phyloP scores from a whole-genome alignment of 2,797 vertebrate species.

The Parauchenoglanis ngamensis region DNA sequence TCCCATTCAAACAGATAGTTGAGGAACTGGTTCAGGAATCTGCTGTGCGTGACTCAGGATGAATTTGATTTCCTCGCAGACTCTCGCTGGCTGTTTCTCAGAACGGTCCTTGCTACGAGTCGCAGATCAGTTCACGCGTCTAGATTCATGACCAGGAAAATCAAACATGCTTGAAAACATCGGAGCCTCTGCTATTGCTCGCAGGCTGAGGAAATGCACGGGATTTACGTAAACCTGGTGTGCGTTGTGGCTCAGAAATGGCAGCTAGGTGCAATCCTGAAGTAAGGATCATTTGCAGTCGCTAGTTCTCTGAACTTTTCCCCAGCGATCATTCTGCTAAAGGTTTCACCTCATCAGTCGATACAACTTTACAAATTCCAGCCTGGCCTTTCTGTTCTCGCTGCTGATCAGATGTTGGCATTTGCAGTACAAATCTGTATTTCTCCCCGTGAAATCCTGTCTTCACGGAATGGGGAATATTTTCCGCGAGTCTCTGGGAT shows the following conservation, averaged over 20 bases:
- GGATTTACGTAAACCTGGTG: neutral
- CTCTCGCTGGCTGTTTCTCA: neutral
- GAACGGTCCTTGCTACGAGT: neutral
- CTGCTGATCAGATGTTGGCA: constrained; percentile 1
- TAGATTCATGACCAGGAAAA: neutral
- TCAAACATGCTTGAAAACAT: neutral
- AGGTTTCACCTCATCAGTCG: neutral
- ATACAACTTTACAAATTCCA: constrained; percentile 17
- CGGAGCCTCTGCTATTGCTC: neutral
- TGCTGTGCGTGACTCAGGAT: neutral
- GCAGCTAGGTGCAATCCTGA: neutral
- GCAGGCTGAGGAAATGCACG: neutral
- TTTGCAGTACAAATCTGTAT: neutral
- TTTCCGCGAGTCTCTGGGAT: neutral
- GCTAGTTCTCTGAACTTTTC: neutral
- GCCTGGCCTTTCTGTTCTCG: constrained; percentile 20
- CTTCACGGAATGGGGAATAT: neutral
- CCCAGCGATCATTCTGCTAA: neutral
- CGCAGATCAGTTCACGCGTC: neutral
- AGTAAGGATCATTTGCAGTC: neutral
- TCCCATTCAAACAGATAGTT: neutral
- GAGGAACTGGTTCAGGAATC: neutral
- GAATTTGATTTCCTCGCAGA: neutral
- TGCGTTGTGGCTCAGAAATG: too few species aligned
- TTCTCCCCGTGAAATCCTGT: neutral